A percentile compares a stretch with the other conserved stretches of the same genome.
Evolutionary conservation across 2,797 vertebrate species (phyloP).

Genomic region (Poecile montanus): DNA sequence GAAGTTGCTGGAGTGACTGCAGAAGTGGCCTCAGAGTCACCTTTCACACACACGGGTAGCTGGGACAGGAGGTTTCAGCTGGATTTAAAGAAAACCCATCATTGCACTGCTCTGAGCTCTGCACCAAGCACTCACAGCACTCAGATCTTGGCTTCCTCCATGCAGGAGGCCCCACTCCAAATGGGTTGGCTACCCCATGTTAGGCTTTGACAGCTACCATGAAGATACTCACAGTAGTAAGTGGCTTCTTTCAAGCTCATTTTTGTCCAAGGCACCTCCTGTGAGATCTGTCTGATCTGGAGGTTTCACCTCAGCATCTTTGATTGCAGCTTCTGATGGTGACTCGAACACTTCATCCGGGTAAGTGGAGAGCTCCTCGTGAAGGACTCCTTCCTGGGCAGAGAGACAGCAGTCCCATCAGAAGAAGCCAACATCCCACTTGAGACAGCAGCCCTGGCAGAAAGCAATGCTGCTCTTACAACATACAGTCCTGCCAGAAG

Average conservation of each 20-base stretch:
- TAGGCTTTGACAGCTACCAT: background rate
- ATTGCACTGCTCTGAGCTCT: background rate
- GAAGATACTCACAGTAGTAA: conserved; percentile 89
- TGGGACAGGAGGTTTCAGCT: background rate
- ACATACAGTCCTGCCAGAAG: background rate
- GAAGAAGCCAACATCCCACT: background rate
- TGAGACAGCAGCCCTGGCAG: background rate
- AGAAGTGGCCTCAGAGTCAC: background rate
- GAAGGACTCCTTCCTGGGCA: conserved; percentile 90
- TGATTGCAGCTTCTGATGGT: conserved; percentile 87
- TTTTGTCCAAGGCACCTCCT: conserved; percentile 89
- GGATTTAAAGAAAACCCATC: background rate
- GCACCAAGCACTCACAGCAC: background rate
- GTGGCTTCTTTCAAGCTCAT: conserved; percentile 92
- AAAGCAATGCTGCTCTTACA: background rate
- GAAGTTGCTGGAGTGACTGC: background rate
- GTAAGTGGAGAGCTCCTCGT: conserved; percentile 92
- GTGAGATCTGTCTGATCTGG: conserved; percentile 86
- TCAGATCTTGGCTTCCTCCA: background rate
- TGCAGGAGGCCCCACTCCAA: background rate
- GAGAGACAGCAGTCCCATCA: conserved; percentile 34
- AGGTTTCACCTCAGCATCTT: conserved; percentile 80
- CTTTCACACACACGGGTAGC: background rate
- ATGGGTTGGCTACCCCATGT: background rate
- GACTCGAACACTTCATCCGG: conserved; percentile 97